These are phyloP conservation scores for Babylonia areolata DNA, from an alignment of 1,140 invertebrate genomes.

Conservation along the genomic window DNA sequence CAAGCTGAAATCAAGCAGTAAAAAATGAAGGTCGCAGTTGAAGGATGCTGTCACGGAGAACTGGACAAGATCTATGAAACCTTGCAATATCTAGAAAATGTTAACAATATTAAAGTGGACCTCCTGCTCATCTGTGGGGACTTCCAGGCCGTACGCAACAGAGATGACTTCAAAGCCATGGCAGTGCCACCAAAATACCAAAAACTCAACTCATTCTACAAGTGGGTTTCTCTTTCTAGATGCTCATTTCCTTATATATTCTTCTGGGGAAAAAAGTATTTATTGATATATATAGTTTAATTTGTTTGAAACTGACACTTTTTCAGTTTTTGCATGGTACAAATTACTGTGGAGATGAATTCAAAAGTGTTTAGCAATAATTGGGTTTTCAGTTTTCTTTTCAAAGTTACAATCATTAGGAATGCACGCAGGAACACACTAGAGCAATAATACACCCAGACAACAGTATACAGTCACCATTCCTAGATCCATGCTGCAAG, in stretches of 20 bases:
- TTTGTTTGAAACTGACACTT: no score
- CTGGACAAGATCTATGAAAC: slow-evolving; percentile 96
- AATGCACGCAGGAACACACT: no score
- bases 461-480: no score
- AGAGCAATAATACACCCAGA: no score
- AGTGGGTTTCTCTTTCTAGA: slow-evolving; percentile 79
- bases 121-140: slow-evolving; percentile 97
- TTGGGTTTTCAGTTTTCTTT: no score
- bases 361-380: no score
- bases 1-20: background rate
- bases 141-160: slow-evolving; percentile 87
- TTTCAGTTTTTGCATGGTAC: no score
- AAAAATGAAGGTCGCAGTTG: slow-evolving; percentile 94
- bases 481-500: no score
- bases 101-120: slow-evolving; percentile 80
- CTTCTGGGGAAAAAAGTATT: no score
- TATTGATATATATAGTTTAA: no score
- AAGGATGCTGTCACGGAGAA: slow-evolving; percentile 98
- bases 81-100: slow-evolving; percentile 78
- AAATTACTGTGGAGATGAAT: no score
- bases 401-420: no score
- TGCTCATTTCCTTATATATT: background rate
- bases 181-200: slow-evolving; percentile 95
- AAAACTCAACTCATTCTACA: slow-evolving; percentile 95
- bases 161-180: slow-evolving; percentile 87